These are phyloP conservation scores for Gnathonemus longibarbis DNA, from an alignment of 2,113 vertebrate species.

Conservation along the genomic window DNA sequence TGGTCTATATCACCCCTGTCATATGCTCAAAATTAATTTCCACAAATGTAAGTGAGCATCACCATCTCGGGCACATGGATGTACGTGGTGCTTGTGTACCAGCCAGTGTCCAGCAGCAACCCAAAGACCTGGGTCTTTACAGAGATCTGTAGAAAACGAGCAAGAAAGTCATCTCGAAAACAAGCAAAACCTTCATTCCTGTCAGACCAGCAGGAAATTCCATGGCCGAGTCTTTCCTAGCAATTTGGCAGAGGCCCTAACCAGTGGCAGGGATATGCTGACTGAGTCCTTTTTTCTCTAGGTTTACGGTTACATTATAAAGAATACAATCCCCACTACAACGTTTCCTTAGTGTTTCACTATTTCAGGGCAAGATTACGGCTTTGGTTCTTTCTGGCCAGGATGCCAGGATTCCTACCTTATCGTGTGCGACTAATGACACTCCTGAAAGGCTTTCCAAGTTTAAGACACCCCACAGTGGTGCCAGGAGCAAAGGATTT, in stretches of 20 bases:
- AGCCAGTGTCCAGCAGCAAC: not conserved
- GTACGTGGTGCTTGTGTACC: not conserved
- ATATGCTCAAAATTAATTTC: not conserved
- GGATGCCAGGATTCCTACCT: not conserved
- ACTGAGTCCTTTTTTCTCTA: constrained; percentile 13
- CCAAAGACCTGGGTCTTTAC: not conserved
- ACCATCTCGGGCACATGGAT: not conserved
- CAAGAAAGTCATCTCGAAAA: constrained; percentile 13
- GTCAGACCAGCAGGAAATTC: constrained; percentile 29
- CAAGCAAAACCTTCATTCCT: constrained; percentile 23
- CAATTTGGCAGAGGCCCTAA: constrained; percentile 14
- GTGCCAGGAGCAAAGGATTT: not conserved
- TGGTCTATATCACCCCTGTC: not conserved
- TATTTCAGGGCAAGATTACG: not conserved
- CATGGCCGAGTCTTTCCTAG: constrained; percentile 20
- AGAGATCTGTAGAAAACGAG: not conserved
- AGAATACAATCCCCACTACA: constrained; percentile 10
- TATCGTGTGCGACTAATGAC: not conserved
- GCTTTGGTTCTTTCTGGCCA: not conserved
- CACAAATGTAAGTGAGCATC: not conserved
- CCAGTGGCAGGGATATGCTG: constrained; percentile 22
- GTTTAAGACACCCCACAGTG: not conserved
- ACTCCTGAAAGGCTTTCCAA: not conserved
- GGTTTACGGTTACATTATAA: constrained; percentile 25
- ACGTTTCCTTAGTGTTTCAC: not conserved